phyloP scores from a whole-genome alignment of 2,113 vertebrate species.

The Tenebrosternarchus preto region DNA sequence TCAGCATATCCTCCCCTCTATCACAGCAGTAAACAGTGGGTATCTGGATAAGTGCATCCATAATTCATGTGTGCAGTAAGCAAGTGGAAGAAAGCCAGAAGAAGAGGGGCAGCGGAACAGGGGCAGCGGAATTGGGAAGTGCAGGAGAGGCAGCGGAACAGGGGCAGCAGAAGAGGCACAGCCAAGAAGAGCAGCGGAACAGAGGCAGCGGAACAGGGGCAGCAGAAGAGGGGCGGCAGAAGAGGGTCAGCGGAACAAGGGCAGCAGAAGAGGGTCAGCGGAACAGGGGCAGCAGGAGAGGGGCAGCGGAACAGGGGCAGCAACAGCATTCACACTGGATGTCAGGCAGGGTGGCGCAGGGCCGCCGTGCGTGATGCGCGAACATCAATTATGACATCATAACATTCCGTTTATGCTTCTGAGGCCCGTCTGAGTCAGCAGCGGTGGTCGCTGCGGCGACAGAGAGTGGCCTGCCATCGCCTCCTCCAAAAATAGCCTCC shows the following conservation, averaged over 20 bases:
- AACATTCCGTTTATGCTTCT: conserved; percentile 61
- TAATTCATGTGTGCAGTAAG: conserved; percentile 13
- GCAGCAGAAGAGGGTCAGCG: too few relatives aligned
- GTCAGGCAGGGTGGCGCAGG: too few relatives aligned
- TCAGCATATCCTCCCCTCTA: conserved; percentile 59
- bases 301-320: too few relatives aligned
- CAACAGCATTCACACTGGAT: too few relatives aligned
- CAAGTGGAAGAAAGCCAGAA: not conserved
- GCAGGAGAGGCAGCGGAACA: too few relatives aligned
- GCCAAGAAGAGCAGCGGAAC: too few relatives aligned
- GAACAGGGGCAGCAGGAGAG: too few relatives aligned
- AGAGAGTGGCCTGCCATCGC: conserved; percentile 56
- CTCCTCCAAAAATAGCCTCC: conserved; percentile 65
- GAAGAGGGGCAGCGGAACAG: not conserved
- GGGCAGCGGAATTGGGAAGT: too few relatives aligned
- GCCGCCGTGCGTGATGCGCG: not conserved
- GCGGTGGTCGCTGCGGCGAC: conserved; percentile 54
- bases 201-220: too few relatives aligned
- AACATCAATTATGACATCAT: conserved; percentile 49
- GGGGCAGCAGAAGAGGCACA: too few relatives aligned
- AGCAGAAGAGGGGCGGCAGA: too few relatives aligned
- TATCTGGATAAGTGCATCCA: conserved; percentile 45
- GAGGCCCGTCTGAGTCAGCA: conserved; percentile 66
- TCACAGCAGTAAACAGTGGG: conserved; percentile 67
- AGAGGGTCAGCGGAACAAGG: too few relatives aligned